These are phyloP conservation scores for Miniopterus natalensis DNA, from an alignment of 2,113 vertebrate species.

Conservation along the genomic window DNA sequence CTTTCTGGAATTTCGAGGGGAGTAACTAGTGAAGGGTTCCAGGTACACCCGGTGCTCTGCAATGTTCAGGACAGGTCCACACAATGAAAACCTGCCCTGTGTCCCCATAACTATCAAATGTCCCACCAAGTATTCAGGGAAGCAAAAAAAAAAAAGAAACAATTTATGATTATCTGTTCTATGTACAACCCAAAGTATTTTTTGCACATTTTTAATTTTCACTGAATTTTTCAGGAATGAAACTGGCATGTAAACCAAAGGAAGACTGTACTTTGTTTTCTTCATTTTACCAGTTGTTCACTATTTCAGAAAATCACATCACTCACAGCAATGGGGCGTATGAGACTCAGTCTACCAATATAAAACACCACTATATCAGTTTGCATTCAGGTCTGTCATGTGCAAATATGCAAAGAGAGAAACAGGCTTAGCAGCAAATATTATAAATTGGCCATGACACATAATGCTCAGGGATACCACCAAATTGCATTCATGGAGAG, in stretches of 20 bases:
- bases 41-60: not conserved
- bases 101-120: constrained; percentile 32
- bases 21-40: not conserved
- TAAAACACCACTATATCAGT: not conserved
- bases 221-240: constrained; percentile 51
- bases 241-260: constrained; percentile 4
- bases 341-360: not conserved
- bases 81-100: not conserved
- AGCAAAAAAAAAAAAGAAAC: not conserved
- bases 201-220: constrained; percentile 57
- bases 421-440: not conserved
- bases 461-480: not conserved
- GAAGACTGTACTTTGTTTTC: constrained; percentile 41
- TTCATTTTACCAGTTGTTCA: constrained; percentile 32
- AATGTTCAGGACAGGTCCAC: not conserved
- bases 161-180: constrained; percentile 31
- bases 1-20: not conserved
- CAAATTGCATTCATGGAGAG: not conserved
- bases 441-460: not conserved
- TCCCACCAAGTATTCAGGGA: not conserved
- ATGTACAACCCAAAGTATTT: constrained; percentile 35
- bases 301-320: constrained; percentile 62
- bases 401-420: constrained; percentile 15
- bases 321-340: not conserved
- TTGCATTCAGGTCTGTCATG: not conserved